Evolutionary conservation across 2,797 vertebrate genomes (phyloP), one percentile per base, ranked within the genome.

Genomic region (Gallinago stenura): DNA sequence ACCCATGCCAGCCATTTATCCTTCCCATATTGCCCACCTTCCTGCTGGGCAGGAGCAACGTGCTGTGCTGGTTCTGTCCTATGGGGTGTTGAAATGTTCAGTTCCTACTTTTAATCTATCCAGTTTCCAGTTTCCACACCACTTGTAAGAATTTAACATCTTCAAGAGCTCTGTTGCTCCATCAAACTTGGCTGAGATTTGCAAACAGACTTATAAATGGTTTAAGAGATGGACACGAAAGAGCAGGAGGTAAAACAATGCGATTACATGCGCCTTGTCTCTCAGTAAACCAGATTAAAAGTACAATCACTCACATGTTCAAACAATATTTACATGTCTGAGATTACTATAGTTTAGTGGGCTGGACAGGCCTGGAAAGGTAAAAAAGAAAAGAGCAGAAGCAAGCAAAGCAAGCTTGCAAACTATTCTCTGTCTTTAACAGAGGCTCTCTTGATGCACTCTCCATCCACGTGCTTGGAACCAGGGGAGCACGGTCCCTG

Each of bases 401-500:
- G 28, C 61, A 82, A 65, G 45, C 43, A 81, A 80, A 80, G 51
- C 1, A 57, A 70, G 37, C 12, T 41, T 48, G 66, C 24, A 84
- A 57, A 61, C 7, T 31, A 20, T 46, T 25, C 6, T 57, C 9
- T 46, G 17, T 64, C 10, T 82, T 72, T 39, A 11, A 51, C 70
- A 66, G 31, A 66, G 43, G 30, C 6, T 71, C 48, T 45, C 48
- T 28, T 35, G 66, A 82, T 48, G 57, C 5, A n/a, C 53, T 53
- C 7, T 35, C 35, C 37, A 51, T 18, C 21, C 21, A 68, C 45
- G 24, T 39, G 37, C 65, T 61, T 43, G 16, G 62, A 80, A 26
- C 25, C 33, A 68, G 0, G 0, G 26, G 4, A 53, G 21, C 28
- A 30, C 0, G 0, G 56, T n/a, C 10, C 3, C 33, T 66, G 70